These are phyloP conservation scores for Carcinoscorpius rotundicauda DNA, from an alignment of 1,140 invertebrate genomes.

Conservation along the genomic window DNA sequence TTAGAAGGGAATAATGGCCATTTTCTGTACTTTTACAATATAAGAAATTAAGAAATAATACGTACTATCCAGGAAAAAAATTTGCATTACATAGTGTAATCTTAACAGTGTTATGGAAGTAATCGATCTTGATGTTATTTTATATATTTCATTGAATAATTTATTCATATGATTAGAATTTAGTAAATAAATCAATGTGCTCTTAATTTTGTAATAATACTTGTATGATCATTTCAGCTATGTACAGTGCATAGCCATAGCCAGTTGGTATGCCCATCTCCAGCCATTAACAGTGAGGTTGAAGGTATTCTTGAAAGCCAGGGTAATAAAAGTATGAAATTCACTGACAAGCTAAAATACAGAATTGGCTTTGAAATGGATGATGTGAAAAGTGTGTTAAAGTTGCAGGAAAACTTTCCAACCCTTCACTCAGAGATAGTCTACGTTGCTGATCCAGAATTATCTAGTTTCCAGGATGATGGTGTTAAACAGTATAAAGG, in stretches of 20 bases:
- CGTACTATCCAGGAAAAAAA: too few relatives aligned
- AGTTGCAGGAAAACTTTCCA: constrained; percentile 76
- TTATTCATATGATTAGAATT: too few relatives aligned
- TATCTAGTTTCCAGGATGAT: constrained; percentile 48
- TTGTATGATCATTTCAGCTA: background rate
- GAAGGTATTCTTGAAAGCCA: constrained; percentile 5
- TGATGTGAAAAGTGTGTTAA: constrained; percentile 71
- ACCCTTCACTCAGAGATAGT: constrained; percentile 61
- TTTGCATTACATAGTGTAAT: too few relatives aligned
- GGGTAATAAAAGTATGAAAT: constrained; percentile 12
- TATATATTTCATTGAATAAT: too few relatives aligned
- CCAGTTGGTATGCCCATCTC: constrained; percentile 90
- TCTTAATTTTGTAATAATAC: too few relatives aligned
- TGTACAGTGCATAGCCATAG: constrained; percentile 75
- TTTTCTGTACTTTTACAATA: too few relatives aligned
- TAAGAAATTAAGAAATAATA: too few relatives aligned
- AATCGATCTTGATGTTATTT: too few relatives aligned
- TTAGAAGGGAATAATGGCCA: too few relatives aligned
- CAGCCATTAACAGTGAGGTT: constrained; percentile 43
- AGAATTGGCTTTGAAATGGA: constrained; percentile 90
- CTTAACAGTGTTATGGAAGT: too few relatives aligned
- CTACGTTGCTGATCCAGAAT: constrained; percentile 85
- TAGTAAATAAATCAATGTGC: too few relatives aligned
- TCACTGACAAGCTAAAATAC: constrained; percentile 25
- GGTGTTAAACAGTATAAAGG: constrained; percentile 76